Conservation (phyloP, 2,888 invertebrate genomes). For the Parapristionchus giblindavisi region DNA sequence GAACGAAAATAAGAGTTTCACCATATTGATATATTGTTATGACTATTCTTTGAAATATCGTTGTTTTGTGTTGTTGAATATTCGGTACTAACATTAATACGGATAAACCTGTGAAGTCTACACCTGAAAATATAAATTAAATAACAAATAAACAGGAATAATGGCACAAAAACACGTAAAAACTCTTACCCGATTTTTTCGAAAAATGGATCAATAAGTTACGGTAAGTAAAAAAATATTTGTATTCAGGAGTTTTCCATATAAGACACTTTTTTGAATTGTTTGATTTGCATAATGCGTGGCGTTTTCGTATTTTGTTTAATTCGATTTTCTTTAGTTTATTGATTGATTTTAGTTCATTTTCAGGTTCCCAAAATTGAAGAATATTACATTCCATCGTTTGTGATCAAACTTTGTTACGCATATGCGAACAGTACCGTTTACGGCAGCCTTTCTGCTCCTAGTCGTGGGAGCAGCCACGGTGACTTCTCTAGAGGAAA, state of each 20-base stretch:
- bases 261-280: no score
- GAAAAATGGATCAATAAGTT: not conserved
- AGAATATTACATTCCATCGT: not conserved
- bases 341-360: slow-evolving; percentile 9
- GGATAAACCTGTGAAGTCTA: slow-evolving; percentile 1
- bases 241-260: not conserved
- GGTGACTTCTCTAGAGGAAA: not conserved
- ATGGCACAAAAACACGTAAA: not conserved
- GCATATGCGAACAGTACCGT: slow-evolving; percentile 14
- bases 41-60: not conserved
- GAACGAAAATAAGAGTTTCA: not conserved
- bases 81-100: not conserved
- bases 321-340: not conserved
- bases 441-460: slow-evolving; percentile 16
- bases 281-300: no score
- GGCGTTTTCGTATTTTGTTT: not conserved
- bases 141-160: not conserved
- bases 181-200: not conserved
- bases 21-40: slow-evolving; percentile 10
- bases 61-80: slow-evolving; percentile 8
- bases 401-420: not conserved
- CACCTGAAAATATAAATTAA: not conserved
- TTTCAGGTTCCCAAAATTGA: slow-evolving; percentile 32
- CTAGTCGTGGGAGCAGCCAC: slow-evolving; percentile 1
- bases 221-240: slow-evolving; percentile 9